Base-by-base conservation (phyloP, 2,888 invertebrate genomes). In the Teleiodes luculella region DNA sequence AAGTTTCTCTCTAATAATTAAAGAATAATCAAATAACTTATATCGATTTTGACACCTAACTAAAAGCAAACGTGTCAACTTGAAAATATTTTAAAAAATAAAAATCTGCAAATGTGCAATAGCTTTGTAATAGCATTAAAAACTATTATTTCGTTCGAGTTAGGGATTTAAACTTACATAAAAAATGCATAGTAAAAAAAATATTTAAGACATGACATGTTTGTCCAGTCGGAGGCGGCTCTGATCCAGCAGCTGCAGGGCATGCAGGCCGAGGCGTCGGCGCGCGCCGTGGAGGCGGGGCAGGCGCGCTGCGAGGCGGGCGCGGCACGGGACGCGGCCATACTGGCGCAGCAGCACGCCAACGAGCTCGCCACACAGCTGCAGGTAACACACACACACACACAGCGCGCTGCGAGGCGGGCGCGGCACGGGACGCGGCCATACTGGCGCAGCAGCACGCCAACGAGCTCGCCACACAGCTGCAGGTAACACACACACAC, bases 381-480 rank as follows among this genome's bases (percentile, higher is more conserved):
- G 58, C 92, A 83, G 83, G 76, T 74, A 63, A 39, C 24, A 11
- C 6, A 5, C 66, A 39, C 45, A 65, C 53, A 76, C 62, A 56
- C 52, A 62, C 30, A 55, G 88, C 88, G 65, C 86, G 90, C 58
- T 80, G 79, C 55, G 91, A 91, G 53, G 77, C 85, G n/a, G 84
- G 54, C 76, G 90, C 66, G 56, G 90, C 76, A 49, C 66, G 79
- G 33, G 87, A 81, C 63, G 58, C 75, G 14, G 56, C 80, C 60
- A 86, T 91, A 52, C 83, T 90, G 59, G 86, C 91, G 56, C 82
- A 90, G 59, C 91, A 91, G 54, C 87, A 91, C 78, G 60, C 76
- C 60, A 82, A 90, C 56, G 91, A 91, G 52, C 75, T 88, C 48
- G 75, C 74, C 55, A 73, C 83, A 53, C 84, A 89, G 71, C 82